Conservation (phyloP, 2,888 invertebrate genomes). For the Campaea margaritaria region DNA sequence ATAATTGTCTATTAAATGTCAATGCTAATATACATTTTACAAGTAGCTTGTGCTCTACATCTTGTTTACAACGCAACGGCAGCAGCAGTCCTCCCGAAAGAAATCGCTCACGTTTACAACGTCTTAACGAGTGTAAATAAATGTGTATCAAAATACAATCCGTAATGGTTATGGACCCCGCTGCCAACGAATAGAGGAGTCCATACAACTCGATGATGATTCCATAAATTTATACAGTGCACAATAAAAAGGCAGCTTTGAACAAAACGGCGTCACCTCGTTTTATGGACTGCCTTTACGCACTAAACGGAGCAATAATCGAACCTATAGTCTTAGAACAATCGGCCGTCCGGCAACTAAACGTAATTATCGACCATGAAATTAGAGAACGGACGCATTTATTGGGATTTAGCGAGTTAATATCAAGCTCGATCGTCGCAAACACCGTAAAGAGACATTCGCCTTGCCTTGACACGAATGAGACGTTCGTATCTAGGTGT, state of each 20-base stretch:
- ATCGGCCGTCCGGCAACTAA: constrained; percentile 44
- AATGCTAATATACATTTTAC: constrained; percentile 7
- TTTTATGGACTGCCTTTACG: constrained; percentile 71
- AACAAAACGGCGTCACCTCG: constrained; percentile 80
- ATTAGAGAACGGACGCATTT: constrained; percentile 64
- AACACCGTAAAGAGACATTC: constrained; percentile 54
- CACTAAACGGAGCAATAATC: constrained; percentile 65
- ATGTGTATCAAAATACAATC: constrained; percentile 78
- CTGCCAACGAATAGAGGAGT: constrained; percentile 76
- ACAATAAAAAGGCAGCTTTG: constrained; percentile 78
- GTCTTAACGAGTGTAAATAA: constrained; percentile 73
- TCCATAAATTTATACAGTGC: constrained; percentile 84
- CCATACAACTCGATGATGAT: constrained; percentile 83
- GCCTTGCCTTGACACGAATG: constrained; percentile 70
- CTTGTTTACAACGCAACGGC: constrained; percentile 41
- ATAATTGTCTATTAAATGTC: not conserved
- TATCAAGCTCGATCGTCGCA: constrained; percentile 48
- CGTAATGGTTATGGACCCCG: constrained; percentile 79
- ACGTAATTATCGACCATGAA: constrained; percentile 67
- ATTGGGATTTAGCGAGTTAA: constrained; percentile 62
- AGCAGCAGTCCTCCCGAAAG: constrained; percentile 30
- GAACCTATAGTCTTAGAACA: constrained; percentile 59
- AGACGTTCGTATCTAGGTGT: constrained; percentile 42
- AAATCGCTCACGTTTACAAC: constrained; percentile 46
- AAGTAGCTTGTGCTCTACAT: constrained; percentile 25